Evolutionary conservation across 2,797 vertebrate genomes (phyloP).

Genomic region (Hybognathus amarus): DNA sequence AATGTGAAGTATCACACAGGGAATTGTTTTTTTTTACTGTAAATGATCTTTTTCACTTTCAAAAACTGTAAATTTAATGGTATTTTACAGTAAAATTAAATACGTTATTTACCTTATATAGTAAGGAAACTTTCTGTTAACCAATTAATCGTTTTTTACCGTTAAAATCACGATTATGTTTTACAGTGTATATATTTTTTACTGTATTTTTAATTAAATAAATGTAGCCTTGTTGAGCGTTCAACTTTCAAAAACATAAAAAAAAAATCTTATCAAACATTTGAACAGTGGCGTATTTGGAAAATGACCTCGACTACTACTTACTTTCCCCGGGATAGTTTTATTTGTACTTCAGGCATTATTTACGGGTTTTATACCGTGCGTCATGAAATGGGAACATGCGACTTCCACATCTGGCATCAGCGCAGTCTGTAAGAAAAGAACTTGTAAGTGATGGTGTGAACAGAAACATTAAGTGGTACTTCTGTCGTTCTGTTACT

Average conservation of each 20-base stretch:
- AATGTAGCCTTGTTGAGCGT: not conserved
- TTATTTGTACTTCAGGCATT: not conserved
- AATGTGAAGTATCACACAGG: too few relatives aligned
- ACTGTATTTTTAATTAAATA: not conserved
- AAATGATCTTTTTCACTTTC: too few relatives aligned
- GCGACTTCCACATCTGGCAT: not conserved
- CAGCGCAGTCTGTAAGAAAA: not conserved
- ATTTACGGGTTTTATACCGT: not conserved
- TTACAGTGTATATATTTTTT: not conserved
- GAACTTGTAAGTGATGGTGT: constrained; percentile 29
- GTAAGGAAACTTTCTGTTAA: too few relatives aligned
- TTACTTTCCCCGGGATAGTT: not conserved
- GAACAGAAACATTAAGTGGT: constrained; percentile 25
- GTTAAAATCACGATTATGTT: too few relatives aligned
- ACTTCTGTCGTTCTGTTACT: constrained; percentile 27
- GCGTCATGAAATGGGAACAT: not conserved
- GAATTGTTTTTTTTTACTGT: too few relatives aligned
- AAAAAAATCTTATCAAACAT: too few relatives aligned
- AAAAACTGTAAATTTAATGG: too few relatives aligned
- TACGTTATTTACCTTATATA: too few relatives aligned
- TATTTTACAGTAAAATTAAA: too few relatives aligned
- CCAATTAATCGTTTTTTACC: too few relatives aligned
- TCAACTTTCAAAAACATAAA: not conserved
- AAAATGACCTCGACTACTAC: not conserved
- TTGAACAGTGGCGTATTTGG: not conserved